Percentiles rank a stretch among this genome's conserved stretches.
Conservation (phyloP, 2,797 vertebrate species). For the Onychomys torridus region DNA sequence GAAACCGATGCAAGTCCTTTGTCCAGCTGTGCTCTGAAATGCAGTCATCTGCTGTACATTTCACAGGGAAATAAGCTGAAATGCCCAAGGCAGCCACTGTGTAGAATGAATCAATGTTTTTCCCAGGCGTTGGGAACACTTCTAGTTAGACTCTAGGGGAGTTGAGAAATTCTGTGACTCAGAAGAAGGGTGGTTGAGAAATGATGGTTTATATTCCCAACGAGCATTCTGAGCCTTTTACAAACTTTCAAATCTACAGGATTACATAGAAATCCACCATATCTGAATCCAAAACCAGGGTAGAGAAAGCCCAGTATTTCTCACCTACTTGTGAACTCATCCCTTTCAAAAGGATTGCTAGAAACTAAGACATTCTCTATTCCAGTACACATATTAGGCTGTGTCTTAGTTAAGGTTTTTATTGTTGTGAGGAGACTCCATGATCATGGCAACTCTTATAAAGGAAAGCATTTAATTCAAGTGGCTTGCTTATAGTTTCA, state of each 20-base stretch:
- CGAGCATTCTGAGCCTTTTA: neutral
- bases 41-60: neutral
- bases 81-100: neutral
- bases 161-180: constrained; percentile 64
- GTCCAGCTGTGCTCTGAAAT: neutral
- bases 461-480: neutral
- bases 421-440: neutral
- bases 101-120: neutral
- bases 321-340: neutral
- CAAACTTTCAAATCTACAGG: neutral
- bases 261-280: neutral
- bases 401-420: neutral
- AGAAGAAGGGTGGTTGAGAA: neutral
- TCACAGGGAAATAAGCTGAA: neutral
- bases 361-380: neutral
- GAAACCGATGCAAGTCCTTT: neutral
- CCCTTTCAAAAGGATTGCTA: neutral
- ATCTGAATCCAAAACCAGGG: constrained; percentile 1
- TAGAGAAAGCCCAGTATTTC: constrained; percentile 17
- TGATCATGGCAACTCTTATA: neutral
- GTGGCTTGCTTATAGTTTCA: neutral
- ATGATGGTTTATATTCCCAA: neutral
- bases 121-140: neutral
- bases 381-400: neutral
- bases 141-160: neutral